Evolutionary conservation across 2,888 invertebrate genomes (phyloP).

Genomic region (Pomacea canaliculata): DNA sequence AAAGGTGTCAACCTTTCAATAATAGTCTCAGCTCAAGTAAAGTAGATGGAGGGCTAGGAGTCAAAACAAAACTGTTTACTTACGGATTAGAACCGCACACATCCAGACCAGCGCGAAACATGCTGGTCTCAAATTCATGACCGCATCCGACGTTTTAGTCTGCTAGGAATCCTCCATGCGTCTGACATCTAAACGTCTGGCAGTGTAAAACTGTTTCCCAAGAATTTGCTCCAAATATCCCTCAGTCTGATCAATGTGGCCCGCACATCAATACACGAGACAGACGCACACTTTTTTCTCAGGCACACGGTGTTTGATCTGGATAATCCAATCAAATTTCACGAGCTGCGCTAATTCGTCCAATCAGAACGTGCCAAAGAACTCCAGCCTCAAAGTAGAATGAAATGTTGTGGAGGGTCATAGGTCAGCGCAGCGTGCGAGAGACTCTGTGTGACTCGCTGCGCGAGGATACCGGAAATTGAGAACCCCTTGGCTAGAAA

Average conservation of each 20-base stretch:
- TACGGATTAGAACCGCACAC: constrained; percentile 26
- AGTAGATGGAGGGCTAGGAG: too few species aligned
- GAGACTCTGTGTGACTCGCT: constrained; percentile 24
- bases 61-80: constrained; percentile 25
- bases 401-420: constrained; percentile 27
- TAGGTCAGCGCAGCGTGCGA: constrained; percentile 36
- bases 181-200: constrained; percentile 21
- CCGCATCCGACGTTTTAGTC: constrained; percentile 25
- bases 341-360: constrained; percentile 24
- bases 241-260: constrained; percentile 18
- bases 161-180: constrained; percentile 33
- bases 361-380: constrained; percentile 30
- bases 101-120: constrained; percentile 26
- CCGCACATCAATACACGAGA: constrained; percentile 18
- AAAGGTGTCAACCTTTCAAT: too few species aligned
- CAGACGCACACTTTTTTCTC: constrained; percentile 18
- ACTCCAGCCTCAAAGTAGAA: constrained; percentile 22
- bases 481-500: constrained; percentile 5
- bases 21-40: too few species aligned
- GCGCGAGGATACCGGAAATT: constrained; percentile 12
- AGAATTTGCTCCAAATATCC: constrained; percentile 20
- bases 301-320: constrained; percentile 34
- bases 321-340: constrained; percentile 32
- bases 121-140: constrained; percentile 29
- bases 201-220: constrained; percentile 10